These are phyloP conservation scores for Chaetodon trifascialis DNA, from an alignment of 2,113 vertebrate species.

Conservation along the genomic window DNA sequence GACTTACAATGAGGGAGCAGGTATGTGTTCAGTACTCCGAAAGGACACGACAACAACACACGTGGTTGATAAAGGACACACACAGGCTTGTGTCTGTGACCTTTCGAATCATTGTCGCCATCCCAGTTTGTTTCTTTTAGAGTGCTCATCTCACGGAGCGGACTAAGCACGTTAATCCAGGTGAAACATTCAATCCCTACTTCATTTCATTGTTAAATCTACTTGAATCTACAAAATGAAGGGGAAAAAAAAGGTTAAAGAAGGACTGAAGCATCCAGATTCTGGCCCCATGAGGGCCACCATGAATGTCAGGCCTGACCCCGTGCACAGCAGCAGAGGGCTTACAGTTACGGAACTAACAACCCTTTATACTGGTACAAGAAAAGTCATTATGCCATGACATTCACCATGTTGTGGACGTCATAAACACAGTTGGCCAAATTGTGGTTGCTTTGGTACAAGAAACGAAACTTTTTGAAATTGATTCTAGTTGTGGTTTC, in stretches of 20 bases:
- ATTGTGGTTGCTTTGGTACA: neutral
- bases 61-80: conserved; percentile 21
- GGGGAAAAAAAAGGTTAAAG: conserved; percentile 12
- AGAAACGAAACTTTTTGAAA: neutral
- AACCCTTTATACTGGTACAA: neutral
- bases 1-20: conserved; percentile 9
- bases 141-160: neutral
- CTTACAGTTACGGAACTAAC: neutral
- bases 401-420: neutral
- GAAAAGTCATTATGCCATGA: neutral
- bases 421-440: neutral
- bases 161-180: conserved; percentile 24
- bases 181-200: conserved; percentile 13
- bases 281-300: neutral
- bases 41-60: conserved; percentile 15
- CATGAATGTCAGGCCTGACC: neutral
- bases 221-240: conserved; percentile 14
- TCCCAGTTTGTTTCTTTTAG: conserved; percentile 16
- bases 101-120: conserved; percentile 32
- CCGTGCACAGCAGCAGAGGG: conserved; percentile 3
- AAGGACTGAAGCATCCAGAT: neutral
- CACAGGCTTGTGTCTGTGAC: conserved; percentile 13
- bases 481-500: conserved; percentile 6
- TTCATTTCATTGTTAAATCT: conserved; percentile 24
- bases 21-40: conserved; percentile 13